Evolutionary conservation across 1,140 invertebrate species (phyloP), one percentile per base, ranked within the genome.

Genomic region (Cylas formicarius): DNA sequence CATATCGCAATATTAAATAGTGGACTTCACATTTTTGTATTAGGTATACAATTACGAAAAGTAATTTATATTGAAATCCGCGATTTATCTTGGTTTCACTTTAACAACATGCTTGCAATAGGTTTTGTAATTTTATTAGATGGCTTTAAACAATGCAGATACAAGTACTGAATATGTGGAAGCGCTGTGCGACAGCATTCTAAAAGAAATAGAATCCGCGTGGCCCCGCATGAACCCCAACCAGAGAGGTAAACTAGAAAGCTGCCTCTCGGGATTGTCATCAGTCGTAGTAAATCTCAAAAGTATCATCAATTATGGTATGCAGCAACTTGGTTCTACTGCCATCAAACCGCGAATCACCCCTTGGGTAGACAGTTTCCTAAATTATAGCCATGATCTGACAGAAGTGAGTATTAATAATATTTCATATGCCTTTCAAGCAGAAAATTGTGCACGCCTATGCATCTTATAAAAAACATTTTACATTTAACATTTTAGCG

Each of bases 111-210:
- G 11, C 8, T 26, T 26, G 8, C n/a, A n/a, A n/a, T n/a, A n/a
- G n/a, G n/a, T n/a, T n/a, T n/a, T n/a, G n/a, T n/a, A n/a, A 19
- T 2, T 1, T 32, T 35, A 46, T 36, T 62, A 90, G 83, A 80
- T 83, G n/a, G 84, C 91, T 58, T 66, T 96, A 41, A 95, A 94
- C 62, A 95, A 96, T 68, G 82, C 88, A n/a, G 92, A 96, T 66
- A 77, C 82, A 4, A 90, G 89, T 46, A 85, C 82, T 52, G 91
- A 96, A 64, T 94, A 91, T 67, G 78, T 92, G 7, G 86, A 87
- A 54, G 84, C 85, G 0, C 65, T 94, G 4, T 81, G 77, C 57
- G 75, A 74, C 52, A 81, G 74, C 44, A 74, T 94, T 52, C 74
- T 81, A 48, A 72, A 71, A n/a, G 83, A 86, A 63, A 81, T 85